A percentile compares a stretch with the other conserved stretches of the same genome.
Conservation (phyloP, 1,140 invertebrate species). For the Aphelenchoides fujianensis region DNA sequence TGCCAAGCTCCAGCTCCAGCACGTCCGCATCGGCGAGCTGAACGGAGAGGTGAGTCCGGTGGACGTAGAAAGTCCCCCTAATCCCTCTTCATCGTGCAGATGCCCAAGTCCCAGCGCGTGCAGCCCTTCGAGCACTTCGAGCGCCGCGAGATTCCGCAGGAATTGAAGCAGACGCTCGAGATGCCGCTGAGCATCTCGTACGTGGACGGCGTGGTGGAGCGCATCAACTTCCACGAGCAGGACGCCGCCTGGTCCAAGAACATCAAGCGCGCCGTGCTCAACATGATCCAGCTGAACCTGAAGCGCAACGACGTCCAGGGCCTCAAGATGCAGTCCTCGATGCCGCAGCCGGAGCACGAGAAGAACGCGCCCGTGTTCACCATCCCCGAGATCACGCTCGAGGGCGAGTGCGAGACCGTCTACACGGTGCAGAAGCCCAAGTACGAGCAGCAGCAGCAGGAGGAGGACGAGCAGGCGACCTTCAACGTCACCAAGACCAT, state of each 20-base stretch:
- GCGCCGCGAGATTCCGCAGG: background rate
- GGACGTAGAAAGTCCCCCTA: too few relatives aligned
- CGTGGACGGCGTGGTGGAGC: slow-evolving; percentile 30
- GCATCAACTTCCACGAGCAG: slow-evolving; percentile 26
- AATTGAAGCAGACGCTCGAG: slow-evolving; percentile 1
- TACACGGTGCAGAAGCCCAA: too few relatives aligned
- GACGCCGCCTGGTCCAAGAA: slow-evolving; percentile 62
- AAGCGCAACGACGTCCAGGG: slow-evolving; percentile 4
- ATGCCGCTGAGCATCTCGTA: background rate
- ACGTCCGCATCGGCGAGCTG: slow-evolving; percentile 4
- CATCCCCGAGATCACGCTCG: slow-evolving; percentile 19
- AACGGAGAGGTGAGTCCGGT: background rate
- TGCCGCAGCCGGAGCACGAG: background rate
- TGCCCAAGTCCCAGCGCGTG: too few relatives aligned
- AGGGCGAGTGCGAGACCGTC: slow-evolving; percentile 27
- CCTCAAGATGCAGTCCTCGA: background rate
- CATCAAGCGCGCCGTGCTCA: slow-evolving; percentile 59
- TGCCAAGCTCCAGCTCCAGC: slow-evolving; percentile 4
- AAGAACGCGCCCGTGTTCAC: slow-evolving; percentile 20
- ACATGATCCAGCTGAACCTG: slow-evolving; percentile 60
- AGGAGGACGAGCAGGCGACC: background rate
- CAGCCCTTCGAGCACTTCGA: slow-evolving; percentile 9
- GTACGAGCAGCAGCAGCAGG: background rate
- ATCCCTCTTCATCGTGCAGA: background rate
- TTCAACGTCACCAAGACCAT: slow-evolving; percentile 57